These are phyloP conservation scores for Chloroceryle amazona DNA, from an alignment of 2,797 vertebrate genomes.

Conservation along the genomic window DNA sequence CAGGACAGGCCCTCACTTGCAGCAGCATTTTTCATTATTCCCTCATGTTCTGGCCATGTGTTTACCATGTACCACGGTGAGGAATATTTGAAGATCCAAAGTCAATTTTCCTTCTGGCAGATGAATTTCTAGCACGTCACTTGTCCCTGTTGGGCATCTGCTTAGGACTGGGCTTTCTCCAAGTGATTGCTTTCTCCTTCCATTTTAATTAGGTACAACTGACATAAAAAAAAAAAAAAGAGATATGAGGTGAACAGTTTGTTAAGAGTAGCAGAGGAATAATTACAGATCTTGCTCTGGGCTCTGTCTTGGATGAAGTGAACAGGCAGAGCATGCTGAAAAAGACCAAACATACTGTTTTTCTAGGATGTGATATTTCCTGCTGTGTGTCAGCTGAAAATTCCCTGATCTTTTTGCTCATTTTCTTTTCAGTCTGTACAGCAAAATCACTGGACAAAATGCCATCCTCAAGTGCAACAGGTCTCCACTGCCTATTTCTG, in stretches of 20 bases:
- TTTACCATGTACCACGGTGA: neutral
- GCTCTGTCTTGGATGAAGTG: neutral
- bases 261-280: neutral
- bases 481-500: constrained; percentile 50
- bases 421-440: constrained; percentile 64
- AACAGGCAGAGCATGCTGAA: neutral
- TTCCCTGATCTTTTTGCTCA: neutral
- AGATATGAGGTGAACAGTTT: neutral
- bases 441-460: constrained; percentile 51
- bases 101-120: neutral
- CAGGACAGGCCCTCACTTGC: neutral
- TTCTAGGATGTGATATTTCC: neutral
- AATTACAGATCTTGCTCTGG: neutral
- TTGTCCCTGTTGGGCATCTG: neutral
- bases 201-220: neutral
- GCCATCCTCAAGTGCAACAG: neutral
- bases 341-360: neutral
- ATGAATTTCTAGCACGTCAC: neutral
- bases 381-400: neutral
- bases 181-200: neutral
- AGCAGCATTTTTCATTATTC: neutral
- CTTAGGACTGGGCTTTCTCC: neutral
- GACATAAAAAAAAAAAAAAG: neutral
- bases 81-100: neutral
- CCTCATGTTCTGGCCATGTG: neutral